Base-by-base conservation (phyloP, 2,113 vertebrate species). In the Nothocercus julius region DNA sequence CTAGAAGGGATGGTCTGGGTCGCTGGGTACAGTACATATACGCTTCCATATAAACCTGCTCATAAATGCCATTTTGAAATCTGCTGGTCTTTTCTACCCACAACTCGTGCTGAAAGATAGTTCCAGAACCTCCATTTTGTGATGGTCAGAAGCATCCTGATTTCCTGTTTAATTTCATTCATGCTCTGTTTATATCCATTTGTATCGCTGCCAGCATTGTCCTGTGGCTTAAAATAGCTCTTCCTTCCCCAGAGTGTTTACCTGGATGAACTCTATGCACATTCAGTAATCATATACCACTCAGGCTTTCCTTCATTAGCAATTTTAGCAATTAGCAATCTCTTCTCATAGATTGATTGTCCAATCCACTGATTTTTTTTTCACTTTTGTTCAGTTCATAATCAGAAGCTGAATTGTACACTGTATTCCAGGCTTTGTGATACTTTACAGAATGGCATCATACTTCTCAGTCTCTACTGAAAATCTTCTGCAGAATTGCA, bases 161-260 rank as follows among this genome's bases (percentile, higher is more conserved):
- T 25, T 86, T 89, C 59, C 24, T 83, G 51, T 28, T 76, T 73
- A 61, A 83, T 89, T 88, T 73, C n/a, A 77, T 81, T 83, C 56
- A 89, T 83, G 75, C 42, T 90, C 66, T 67, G 36, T 93, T 78
- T 89, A 79, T 87, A 87, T 87, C 36, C 69, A 84, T 45, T 84
- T 92, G 32, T 61, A 91, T 89, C 78, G 70, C 47, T n/a, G 51
- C 51, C 45, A 84, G 69, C 49, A 54, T 75, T 89, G 92, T 87
- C 40, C 78, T 91, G 13, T n/a, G 36, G 22, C 49, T 94, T 89
- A 81, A 92, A 92, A 75, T 75, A 91, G 30, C 42, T 87, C 34
- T 58, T 79, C 3, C 36, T 87, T 87, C 53, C 66, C 56, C 62
- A 89, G 45, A n/a, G 36, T 82, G 62, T 87, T 75, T 87, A 94